Percentiles rank a stretch among this genome's conserved stretches.
These are phyloP conservation scores for Heterotis niloticus DNA, from an alignment of 2,113 vertebrate genomes.

Conservation along the genomic window DNA sequence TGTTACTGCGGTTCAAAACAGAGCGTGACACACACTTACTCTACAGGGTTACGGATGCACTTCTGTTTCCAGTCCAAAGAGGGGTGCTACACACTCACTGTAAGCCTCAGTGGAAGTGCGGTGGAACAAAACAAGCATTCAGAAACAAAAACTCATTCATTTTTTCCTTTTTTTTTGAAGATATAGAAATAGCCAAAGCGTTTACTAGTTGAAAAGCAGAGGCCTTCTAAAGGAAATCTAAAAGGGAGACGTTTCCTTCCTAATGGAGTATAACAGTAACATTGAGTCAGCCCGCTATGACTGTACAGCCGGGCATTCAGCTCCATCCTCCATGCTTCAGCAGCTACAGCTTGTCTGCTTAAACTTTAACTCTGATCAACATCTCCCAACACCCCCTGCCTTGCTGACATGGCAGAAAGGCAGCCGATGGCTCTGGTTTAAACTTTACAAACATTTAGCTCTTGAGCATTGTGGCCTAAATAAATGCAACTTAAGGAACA, in stretches of 20 bases:
- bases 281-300: slow-evolving; percentile 22
- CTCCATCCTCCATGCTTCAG: background rate
- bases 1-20: no score
- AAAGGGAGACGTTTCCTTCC: slow-evolving; percentile 91
- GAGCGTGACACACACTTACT: background rate
- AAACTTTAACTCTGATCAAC: background rate
- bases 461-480: no score
- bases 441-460: no score
- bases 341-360: background rate
- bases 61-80: slow-evolving; percentile 26
- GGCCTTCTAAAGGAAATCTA: slow-evolving; percentile 81
- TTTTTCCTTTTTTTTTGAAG: slow-evolving; percentile 52
- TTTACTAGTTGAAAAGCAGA: slow-evolving; percentile 62
- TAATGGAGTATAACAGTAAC: slow-evolving; percentile 63
- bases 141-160: slow-evolving; percentile 26
- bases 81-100: slow-evolving; percentile 33
- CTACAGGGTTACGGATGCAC: background rate
- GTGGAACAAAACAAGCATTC: background rate
- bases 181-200: slow-evolving; percentile 70
- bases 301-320: background rate
- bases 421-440: no score
- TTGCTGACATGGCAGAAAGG: no score
- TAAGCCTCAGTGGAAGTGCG: background rate
- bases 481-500: no score
- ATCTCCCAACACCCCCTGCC: background rate